Evolutionary conservation across 1,140 invertebrate genomes (phyloP), one percentile per base, ranked within the genome.

Genomic region (Pogonus chalceus): DNA sequence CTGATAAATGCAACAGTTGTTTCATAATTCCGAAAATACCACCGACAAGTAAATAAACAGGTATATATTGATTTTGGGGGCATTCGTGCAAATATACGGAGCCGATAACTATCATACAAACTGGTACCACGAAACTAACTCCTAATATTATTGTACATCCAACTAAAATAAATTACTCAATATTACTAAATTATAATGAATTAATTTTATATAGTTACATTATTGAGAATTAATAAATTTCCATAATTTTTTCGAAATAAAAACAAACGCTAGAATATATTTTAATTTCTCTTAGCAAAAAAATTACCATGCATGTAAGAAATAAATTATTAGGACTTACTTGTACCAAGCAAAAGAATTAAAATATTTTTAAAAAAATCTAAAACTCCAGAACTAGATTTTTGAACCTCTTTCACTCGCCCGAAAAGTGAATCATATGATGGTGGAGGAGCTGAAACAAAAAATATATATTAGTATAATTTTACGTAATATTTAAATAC

Each of bases 381-480:
- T 20, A 81, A 65, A 55, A 81, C 65, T 35, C 78, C 76, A 65
- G 73, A 77, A 1, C 81, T 81, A 20, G 76, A 69, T 62, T 77
- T 78, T 54, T 76, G 74, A 0, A 76, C 79, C 62, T 80, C 77
- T 56, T 78, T 69, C n/a, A 84, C 76, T 63, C 78, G 68, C 18
- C 82, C 81, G 72, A 81, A 83, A 1, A 84, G 59, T 1, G 81
- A 83, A 60, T 84, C 80, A 61, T 84, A 84, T 0, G 80, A 78
- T n/a, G 82, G 82, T 9, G 82, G 82, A 47, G 80, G 78, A 54
- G 72, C 81, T 81, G 64, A 37, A 68, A 9, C 9, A 39, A 10
- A 1, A 35, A 10, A 49, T 24, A 1, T 18, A 43, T n/a, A 14
- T 24, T 51, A 20, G 31, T 24, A 31, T 49, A 54, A 2, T 14